Conservation (phyloP, 2,797 vertebrate genomes). For the Hapalemur alaotrensis region DNA sequence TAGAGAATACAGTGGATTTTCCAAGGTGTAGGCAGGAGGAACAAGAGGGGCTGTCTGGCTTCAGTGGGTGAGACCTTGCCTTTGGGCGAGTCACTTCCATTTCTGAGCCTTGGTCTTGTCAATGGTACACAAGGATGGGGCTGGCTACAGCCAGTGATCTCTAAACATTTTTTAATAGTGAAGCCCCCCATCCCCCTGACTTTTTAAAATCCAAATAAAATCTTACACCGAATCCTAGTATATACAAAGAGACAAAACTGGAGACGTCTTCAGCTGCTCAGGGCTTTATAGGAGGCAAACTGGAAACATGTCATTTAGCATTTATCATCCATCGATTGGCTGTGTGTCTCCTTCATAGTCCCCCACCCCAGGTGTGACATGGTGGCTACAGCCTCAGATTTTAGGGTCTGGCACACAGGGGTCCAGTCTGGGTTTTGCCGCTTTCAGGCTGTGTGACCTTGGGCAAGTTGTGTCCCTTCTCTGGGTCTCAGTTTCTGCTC, state of each 20-base stretch:
- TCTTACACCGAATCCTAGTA: background rate
- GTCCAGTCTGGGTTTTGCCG: background rate
- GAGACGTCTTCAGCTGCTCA: background rate
- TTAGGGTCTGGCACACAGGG: background rate
- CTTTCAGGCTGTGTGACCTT: background rate
- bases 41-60: background rate
- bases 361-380: fast-evolving
- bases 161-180: background rate
- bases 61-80: background rate
- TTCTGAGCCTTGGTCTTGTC: background rate
- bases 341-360: background rate
- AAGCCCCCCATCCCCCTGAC: background rate
- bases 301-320: background rate
- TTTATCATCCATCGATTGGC: background rate
- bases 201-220: background rate
- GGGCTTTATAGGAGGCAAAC: background rate
- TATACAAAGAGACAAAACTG: background rate
- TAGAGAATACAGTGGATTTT: background rate
- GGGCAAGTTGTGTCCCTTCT: background rate
- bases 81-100: background rate
- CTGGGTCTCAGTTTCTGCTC: background rate
- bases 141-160: background rate
- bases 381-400: background rate
- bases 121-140: background rate
- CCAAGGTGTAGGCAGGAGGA: background rate